These are phyloP conservation scores for Macquaria ambigua DNA, from an alignment of 2,113 vertebrate species.

Conservation along the genomic window DNA sequence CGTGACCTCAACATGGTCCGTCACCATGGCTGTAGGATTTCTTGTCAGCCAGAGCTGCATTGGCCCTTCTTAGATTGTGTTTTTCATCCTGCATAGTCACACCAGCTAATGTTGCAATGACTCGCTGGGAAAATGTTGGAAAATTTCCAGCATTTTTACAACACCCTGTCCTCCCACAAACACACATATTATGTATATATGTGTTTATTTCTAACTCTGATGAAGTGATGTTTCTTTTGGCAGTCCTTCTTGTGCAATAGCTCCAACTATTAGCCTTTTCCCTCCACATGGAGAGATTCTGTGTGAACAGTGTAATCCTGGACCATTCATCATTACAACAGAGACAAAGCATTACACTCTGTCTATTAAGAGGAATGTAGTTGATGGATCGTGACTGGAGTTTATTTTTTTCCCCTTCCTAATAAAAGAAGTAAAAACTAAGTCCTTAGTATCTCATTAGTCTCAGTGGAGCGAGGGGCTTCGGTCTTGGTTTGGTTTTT, in stretches of 20 bases:
- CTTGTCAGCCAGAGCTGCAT: neutral
- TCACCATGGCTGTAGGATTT: conserved; percentile 30
- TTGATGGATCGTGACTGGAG: conserved; percentile 65
- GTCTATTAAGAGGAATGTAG: conserved; percentile 64
- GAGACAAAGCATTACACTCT: conserved; percentile 39
- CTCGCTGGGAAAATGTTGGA: conserved; percentile 18
- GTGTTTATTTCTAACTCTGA: conserved; percentile 19
- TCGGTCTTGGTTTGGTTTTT: conserved; percentile 56
- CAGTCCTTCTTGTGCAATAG: conserved; percentile 39
- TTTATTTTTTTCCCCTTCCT: conserved; percentile 18
- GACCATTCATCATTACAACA: conserved; percentile 68
- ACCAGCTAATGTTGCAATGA: neutral
- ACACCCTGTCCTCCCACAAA: conserved; percentile 11
- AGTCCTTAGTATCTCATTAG: conserved; percentile 76
- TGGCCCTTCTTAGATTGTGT: neutral
- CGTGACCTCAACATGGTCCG: conserved; percentile 37
- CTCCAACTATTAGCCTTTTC: conserved; percentile 44
- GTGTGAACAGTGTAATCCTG: conserved; percentile 48
- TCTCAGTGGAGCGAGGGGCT: conserved; percentile 41
- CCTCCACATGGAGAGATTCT: conserved; percentile 23
- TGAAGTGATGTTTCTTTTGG: conserved; percentile 54
- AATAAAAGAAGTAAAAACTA: conserved; percentile 65
- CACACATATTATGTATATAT: neutral
- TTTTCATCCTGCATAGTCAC: neutral
- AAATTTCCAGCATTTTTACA: conserved; percentile 6